Evolutionary conservation across 2,888 invertebrate genomes (phyloP).

Genomic region (Tetheella fluctuosa): DNA sequence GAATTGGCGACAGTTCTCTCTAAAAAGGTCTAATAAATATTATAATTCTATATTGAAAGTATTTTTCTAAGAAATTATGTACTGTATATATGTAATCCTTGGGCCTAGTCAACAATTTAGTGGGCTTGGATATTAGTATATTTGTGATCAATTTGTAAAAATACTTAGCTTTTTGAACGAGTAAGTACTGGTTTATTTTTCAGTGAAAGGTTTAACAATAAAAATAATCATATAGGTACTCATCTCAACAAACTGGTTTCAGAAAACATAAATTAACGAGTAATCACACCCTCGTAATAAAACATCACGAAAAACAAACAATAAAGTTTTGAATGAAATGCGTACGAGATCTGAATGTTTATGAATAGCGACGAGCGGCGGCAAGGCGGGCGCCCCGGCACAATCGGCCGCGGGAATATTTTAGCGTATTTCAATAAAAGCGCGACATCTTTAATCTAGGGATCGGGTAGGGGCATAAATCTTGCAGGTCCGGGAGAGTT

Average conservation of each 20-base stretch:
- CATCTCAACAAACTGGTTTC: slow-evolving; percentile 32
- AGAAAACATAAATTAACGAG: slow-evolving; percentile 49
- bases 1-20: neutral
- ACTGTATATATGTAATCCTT: too few species aligned
- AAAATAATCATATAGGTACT: slow-evolving; percentile 25
- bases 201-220: slow-evolving; percentile 20
- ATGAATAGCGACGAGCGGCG: slow-evolving; percentile 48
- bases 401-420: slow-evolving; percentile 53
- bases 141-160: too few species aligned
- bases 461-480: slow-evolving; percentile 82
- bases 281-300: slow-evolving; percentile 52
- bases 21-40: too few species aligned
- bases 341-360: slow-evolving; percentile 66
- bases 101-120: too few species aligned
- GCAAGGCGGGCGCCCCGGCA: slow-evolving; percentile 24
- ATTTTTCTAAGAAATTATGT: too few species aligned
- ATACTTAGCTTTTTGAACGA: too few species aligned
- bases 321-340: slow-evolving; percentile 74
- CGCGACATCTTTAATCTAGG: slow-evolving; percentile 84
- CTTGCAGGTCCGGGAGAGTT: slow-evolving; percentile 82
- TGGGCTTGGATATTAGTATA: too few species aligned
- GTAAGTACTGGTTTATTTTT: too few species aligned
- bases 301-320: slow-evolving; percentile 71
- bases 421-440: slow-evolving; percentile 81
- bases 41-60: too few species aligned